Evolutionary conservation across 2,888 invertebrate genomes (phyloP).

Genomic region (Globia sparganii): DNA sequence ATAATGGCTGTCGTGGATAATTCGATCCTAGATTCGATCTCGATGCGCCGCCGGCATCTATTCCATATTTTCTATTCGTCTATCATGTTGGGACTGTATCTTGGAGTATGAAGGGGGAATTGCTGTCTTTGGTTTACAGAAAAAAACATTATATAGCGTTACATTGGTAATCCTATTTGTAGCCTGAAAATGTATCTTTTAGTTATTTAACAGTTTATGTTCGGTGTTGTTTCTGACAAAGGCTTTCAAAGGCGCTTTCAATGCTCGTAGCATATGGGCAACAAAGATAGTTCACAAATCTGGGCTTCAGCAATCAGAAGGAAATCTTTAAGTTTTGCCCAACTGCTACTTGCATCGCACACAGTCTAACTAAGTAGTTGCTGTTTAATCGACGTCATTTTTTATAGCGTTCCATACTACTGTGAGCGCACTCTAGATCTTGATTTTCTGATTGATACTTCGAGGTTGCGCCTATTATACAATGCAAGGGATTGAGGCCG

Average conservation of each 20-base stretch:
- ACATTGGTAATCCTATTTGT: not conserved
- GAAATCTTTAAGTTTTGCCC: too few relatives aligned
- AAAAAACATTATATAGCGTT: not conserved
- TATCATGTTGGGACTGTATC: conserved; percentile 5
- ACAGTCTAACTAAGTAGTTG: not conserved
- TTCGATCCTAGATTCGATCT: conserved; percentile 57
- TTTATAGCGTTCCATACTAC: not conserved
- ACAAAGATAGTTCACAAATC: not conserved
- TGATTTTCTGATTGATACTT: conserved; percentile 36
- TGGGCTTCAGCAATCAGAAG: not conserved
- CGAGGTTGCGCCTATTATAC: conserved; percentile 21
- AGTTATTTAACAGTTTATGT: not conserved
- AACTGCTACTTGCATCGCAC: not conserved
- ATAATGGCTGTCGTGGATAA: conserved; percentile 55
- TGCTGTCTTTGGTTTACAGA: not conserved
- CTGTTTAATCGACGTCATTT: not conserved
- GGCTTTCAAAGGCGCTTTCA: too few relatives aligned
- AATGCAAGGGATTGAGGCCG: conserved; percentile 42
- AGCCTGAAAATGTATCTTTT: not conserved
- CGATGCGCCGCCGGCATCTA: conserved; percentile 44
- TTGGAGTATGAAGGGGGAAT: conserved; percentile 34
- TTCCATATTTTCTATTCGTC: conserved; percentile 34
- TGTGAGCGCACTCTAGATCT: not conserved
- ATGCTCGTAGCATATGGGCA: too few relatives aligned
- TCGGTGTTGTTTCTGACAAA: not conserved